Base-by-base conservation (phyloP, 2,113 vertebrate species). In the Sander lucioperca region DNA sequence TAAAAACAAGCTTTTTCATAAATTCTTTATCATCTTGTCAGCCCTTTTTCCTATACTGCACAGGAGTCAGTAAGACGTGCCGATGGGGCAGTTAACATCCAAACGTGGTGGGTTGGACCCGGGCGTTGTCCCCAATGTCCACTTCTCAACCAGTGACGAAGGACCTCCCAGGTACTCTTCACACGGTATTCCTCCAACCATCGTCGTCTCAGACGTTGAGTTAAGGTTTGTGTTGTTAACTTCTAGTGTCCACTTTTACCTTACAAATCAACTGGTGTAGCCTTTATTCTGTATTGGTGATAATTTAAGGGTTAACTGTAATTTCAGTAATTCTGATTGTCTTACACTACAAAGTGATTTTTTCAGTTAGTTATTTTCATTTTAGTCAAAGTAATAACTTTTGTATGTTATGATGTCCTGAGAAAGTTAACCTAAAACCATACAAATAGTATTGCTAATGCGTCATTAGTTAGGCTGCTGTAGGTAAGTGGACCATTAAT, bases 81-180 rank as follows among this genome's bases (percentile, higher is more conserved):
- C 9, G 9, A 95, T 95, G 94, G 94, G 94, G 62, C 92, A 92
- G 45, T 23, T 69, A 1, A 25, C 33, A 13, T 92, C 92, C 25
- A 94, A 82, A 77, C 50, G 6, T 4, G 66, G 15, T 0, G 21
- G 3, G 25, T 15, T n/a, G 2, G 76, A 36, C 1, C 4, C 15
- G 0, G 54, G 67, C 5, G 15, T 6, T 56, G 0, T 23, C 16
- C 69, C 80, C 3, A 53, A 18, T 25, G 82, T 83, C 14, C 79
- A 25, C 21, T 88, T 90, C 72, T 87, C 88, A 6, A 12, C 12
- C 36, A 67, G 45, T 23, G 84, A 91, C 10, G 90, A 93, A 18
- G 88, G 65, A 8, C 80, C 86, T 1, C 74, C 88, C 21, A 81
- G 53, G 2, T 90, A 91, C 77, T 74, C 80, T 2, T 57, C 85